These are phyloP conservation scores for Pelagia noctiluca DNA, from an alignment of 30 jellyfish, hydroid and myxozoan genomes.

Conservation along the genomic window DNA sequence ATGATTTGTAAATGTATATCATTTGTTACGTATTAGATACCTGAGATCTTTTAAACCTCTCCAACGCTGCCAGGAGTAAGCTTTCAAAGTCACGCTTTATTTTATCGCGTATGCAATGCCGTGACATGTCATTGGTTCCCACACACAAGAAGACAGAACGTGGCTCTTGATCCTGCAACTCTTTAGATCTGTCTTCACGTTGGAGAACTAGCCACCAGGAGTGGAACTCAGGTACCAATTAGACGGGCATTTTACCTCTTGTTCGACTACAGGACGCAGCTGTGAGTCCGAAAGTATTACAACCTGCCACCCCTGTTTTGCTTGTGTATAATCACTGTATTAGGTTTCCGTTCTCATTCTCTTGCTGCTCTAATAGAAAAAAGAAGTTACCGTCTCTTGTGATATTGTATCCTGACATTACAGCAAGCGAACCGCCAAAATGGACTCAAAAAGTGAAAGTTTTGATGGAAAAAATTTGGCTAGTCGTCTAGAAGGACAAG, in stretches of 20 bases:
- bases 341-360: too few species aligned
- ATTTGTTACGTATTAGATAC: too few species aligned
- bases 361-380: too few species aligned
- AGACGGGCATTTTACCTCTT: neutral
- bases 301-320: conserved; percentile 22
- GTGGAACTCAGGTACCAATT: conserved; percentile 13
- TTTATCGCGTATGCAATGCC: neutral
- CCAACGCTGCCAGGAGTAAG: neutral
- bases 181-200: conserved; percentile 3
- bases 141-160: neutral
- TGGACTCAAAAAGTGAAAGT: neutral
- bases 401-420: too few species aligned
- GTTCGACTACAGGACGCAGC: conserved; percentile 5
- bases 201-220: conserved; percentile 14
- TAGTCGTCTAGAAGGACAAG: conserved; percentile 41
- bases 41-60: neutral
- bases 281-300: conserved; percentile 17
- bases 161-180: neutral
- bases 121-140: conserved; percentile 41
- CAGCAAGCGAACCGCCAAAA: too few species aligned
- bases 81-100: neutral
- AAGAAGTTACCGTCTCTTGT: too few species aligned
- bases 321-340: too few species aligned
- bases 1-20: too few species aligned
- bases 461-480: conserved; percentile 28